A percentile compares a stretch with the other conserved stretches of the same genome.
Conservation (phyloP, 2,888 invertebrate genomes). For the Pristionchus fissidentatus region DNA sequence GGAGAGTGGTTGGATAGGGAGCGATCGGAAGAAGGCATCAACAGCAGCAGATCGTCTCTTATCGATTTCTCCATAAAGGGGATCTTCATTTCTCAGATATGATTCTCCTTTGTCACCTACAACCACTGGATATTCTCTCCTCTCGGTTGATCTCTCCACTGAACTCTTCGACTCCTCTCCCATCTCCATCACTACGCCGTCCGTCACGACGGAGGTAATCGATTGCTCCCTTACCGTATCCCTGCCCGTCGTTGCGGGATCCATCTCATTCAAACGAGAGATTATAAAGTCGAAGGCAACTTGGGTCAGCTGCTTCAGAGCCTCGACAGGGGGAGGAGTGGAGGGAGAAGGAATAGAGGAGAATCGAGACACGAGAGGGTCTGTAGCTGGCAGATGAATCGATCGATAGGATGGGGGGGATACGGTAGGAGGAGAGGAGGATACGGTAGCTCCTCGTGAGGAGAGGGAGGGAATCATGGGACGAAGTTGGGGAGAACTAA, state of each 20-base stretch:
- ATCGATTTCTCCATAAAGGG: background rate
- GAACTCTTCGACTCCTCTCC: background rate
- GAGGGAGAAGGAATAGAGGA: slow-evolving; percentile 39
- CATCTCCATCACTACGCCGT: slow-evolving; percentile 12
- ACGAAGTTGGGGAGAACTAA: background rate
- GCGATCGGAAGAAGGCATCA: slow-evolving; percentile 39
- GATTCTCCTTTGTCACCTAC: slow-evolving; percentile 18
- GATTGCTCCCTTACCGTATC: slow-evolving; percentile 46
- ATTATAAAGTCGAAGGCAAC: slow-evolving; percentile 41
- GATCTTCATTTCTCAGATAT: slow-evolving; percentile 45
- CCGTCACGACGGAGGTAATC: background rate
- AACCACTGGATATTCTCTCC: slow-evolving; percentile 15
- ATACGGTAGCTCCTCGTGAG: slow-evolving; percentile 13
- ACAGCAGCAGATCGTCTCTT: background rate
- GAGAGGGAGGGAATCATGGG: slow-evolving; percentile 32
- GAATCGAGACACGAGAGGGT: slow-evolving; percentile 40
- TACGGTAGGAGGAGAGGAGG: background rate
- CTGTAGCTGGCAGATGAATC: slow-evolving; percentile 30
- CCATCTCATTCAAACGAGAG: slow-evolving; percentile 33
- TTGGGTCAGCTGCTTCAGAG: slow-evolving; percentile 31
- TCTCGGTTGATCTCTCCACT: background rate
- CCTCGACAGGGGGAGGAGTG: slow-evolving; percentile 41
- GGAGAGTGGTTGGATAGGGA: slow-evolving; percentile 5
- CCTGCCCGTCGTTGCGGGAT: background rate
- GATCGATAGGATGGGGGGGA: slow-evolving; percentile 34